These are phyloP conservation scores for Vespertilio murinus DNA, from an alignment of 2,797 vertebrate species.

Conservation along the genomic window DNA sequence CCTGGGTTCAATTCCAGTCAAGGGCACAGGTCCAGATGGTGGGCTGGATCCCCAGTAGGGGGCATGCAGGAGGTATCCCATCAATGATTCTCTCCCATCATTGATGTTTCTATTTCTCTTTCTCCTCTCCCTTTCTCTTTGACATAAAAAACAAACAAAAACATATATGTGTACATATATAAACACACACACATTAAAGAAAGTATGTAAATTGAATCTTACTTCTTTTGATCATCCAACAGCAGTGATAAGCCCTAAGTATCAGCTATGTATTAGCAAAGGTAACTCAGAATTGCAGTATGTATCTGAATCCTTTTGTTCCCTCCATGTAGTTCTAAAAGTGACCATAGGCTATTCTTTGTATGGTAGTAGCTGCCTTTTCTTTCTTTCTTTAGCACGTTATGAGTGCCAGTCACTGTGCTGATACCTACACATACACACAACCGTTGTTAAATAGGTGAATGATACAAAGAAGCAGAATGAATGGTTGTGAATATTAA, in stretches of 20 bases:
- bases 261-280: slow-evolving; percentile 5
- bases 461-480: background rate
- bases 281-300: background rate
- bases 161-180: no score
- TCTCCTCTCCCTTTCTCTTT: no score
- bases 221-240: background rate
- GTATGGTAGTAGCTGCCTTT: background rate
- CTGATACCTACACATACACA: background rate
- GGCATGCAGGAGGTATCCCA: no score
- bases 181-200: background rate
- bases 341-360: background rate
- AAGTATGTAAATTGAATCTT: background rate
- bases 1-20: no score
- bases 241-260: background rate
- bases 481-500: slow-evolving; percentile 43
- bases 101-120: no score
- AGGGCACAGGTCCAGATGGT: no score
- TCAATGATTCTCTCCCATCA: no score
- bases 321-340: background rate
- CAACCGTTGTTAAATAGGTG: background rate
- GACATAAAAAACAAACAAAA: no score
- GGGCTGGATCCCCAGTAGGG: no score
- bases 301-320: background rate
- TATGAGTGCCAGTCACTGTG: background rate
- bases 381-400: background rate